Conservation (phyloP, 2,113 vertebrate genomes). For the Chionomys nivalis region DNA sequence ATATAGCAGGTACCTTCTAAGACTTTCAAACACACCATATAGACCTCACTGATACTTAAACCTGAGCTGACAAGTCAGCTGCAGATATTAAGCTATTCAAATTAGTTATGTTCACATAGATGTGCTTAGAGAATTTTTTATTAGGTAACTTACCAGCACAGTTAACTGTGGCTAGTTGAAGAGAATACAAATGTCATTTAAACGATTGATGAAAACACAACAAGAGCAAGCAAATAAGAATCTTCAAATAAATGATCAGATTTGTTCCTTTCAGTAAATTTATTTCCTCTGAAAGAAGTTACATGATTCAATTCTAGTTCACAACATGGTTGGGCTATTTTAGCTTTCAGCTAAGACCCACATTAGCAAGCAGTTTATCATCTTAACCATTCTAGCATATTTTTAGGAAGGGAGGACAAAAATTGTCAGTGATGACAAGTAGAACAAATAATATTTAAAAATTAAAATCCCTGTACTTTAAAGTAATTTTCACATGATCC, state of each 20-base stretch:
- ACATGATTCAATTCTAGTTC: not conserved
- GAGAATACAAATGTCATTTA: not conserved
- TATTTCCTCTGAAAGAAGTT: not conserved
- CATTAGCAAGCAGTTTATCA: not conserved
- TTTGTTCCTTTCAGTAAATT: not conserved
- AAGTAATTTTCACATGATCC: not conserved
- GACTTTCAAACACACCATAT: not conserved
- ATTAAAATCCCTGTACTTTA: not conserved
- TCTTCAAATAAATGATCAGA: not conserved
- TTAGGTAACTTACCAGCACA: not conserved
- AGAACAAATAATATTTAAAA: not conserved
- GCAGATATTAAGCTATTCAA: not conserved
- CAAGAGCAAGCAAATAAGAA: slow-evolving; percentile 21
- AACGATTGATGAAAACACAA: not conserved
- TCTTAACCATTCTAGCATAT: not conserved
- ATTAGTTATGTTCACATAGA: not conserved
- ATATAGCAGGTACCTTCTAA: slow-evolving; percentile 60
- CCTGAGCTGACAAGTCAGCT: not conserved
- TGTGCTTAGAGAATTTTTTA: not conserved
- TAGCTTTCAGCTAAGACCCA: not conserved
- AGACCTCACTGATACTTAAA: not conserved
- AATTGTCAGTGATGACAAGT: not conserved
- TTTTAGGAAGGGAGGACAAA: not conserved
- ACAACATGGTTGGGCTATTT: not conserved
- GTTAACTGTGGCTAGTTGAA: not conserved